Evolutionary conservation across 2,113 vertebrate genomes (phyloP).

Genomic region (Dunckerocampus dactyliophorus): DNA sequence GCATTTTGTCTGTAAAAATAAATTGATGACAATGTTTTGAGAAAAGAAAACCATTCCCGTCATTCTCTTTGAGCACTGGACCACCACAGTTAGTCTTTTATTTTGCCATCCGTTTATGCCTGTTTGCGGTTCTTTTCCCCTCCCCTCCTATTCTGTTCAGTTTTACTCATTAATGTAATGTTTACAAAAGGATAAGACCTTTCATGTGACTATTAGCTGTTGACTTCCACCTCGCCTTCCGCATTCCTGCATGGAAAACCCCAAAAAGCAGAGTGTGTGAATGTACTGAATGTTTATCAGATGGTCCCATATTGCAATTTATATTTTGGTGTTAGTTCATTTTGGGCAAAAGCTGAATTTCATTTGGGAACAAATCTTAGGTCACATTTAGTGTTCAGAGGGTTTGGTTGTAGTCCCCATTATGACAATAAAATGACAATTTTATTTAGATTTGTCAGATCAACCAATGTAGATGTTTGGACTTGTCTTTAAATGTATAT

Average conservation of each 20-base stretch:
- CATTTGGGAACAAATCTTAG: not conserved
- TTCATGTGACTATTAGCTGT: constrained; percentile 52
- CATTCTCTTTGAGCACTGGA: no score
- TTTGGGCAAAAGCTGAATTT: not conserved
- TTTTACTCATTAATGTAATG: constrained; percentile 29
- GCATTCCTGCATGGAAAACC: constrained; percentile 55
- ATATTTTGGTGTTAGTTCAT: not conserved
- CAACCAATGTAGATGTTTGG: no score
- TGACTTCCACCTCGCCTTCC: constrained; percentile 48
- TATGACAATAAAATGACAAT: no score
- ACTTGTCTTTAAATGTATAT: no score
- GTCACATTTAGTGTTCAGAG: not conserved
- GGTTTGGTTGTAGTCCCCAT: not conserved
- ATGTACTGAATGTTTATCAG: not conserved
- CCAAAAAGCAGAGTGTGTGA: constrained; percentile 14
- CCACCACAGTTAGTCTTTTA: not conserved
- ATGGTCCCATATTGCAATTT: not conserved
- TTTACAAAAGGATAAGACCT: constrained; percentile 56
- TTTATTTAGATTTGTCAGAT: no score
- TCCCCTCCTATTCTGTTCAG: not conserved
- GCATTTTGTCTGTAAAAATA: no score
- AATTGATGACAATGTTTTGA: no score
- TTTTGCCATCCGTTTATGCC: not conserved
- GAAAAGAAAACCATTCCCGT: no score
- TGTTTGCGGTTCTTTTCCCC: not conserved